phyloP scores from a whole-genome alignment of 2,113 vertebrate species.

The Cephalopterus ornatus region DNA sequence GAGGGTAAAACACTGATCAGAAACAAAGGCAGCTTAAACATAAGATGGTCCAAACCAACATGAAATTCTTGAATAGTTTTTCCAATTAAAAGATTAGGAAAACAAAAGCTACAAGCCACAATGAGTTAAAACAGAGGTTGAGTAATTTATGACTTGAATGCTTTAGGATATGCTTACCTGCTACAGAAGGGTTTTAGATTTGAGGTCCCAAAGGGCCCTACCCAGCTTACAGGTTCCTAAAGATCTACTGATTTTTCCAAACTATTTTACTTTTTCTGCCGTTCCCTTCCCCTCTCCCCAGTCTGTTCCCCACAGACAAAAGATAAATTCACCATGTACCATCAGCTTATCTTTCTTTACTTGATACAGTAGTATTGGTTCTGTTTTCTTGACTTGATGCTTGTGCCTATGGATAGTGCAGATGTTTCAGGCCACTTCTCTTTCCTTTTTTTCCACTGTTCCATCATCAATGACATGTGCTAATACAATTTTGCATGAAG shows the following conservation, averaged over 20 bases:
- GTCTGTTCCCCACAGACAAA: neutral
- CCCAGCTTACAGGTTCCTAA: neutral
- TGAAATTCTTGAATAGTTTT: neutral
- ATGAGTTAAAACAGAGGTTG: neutral
- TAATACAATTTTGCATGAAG: neutral
- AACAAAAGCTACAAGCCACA: neutral
- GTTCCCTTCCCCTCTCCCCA: neutral
- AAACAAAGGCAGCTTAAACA: neutral
- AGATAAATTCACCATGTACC: neutral
- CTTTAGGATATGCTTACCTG: neutral
- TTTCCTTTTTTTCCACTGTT: neutral
- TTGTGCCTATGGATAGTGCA: neutral
- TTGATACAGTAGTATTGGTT: neutral
- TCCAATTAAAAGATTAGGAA: neutral
- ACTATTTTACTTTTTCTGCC: neutral
- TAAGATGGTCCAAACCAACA: neutral
- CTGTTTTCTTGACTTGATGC: neutral
- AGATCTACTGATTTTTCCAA: neutral
- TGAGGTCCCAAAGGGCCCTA: neutral
- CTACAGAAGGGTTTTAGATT: neutral
- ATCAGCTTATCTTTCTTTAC: neutral
- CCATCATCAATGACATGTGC: neutral
- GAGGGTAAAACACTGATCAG: neutral
- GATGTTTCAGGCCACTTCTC: neutral
- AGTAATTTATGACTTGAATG: neutral